phyloP scores from a whole-genome alignment of 2,797 vertebrate genomes.

The Danio aesculapii region DNA sequence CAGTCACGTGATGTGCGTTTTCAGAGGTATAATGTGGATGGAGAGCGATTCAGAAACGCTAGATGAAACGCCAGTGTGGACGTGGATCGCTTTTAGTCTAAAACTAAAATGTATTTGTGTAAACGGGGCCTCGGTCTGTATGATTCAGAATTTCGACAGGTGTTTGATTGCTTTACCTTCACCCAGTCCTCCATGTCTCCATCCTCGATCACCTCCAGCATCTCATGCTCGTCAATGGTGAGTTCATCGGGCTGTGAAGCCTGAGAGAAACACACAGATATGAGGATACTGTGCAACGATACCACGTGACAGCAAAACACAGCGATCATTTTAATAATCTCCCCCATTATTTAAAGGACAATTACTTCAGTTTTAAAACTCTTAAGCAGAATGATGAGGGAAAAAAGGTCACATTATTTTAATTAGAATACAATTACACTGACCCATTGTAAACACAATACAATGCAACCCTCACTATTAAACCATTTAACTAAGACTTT shows the following conservation, averaged over 20 bases:
- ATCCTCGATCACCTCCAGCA: conserved; percentile 97
- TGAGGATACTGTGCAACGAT: background rate
- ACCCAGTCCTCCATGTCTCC: conserved; percentile 99
- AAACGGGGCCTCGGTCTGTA: too few species aligned
- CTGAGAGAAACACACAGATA: conserved; percentile 68
- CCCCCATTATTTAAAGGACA: background rate
- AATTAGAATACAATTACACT: too few species aligned
- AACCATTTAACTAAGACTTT: too few species aligned
- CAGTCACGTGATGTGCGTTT: too few species aligned
- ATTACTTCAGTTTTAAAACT: background rate
- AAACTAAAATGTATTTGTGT: too few species aligned
- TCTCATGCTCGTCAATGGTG: conserved; percentile 96
- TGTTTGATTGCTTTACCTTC: conserved; percentile 81
- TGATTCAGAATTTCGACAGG: too few species aligned
- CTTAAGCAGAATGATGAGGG: background rate
- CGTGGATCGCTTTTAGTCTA: too few species aligned
- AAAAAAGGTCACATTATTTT: background rate
- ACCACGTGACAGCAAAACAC: background rate
- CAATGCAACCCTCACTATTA: too few species aligned
- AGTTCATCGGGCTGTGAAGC: conserved; percentile 96
- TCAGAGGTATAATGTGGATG: too few species aligned
- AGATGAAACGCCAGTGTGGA: too few species aligned
- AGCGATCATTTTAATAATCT: background rate
- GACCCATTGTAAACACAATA: too few species aligned
- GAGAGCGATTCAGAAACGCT: too few species aligned